Base-by-base conservation (phyloP, 1,140 invertebrate genomes). In the Tyrophagus putrescentiae region DNA sequence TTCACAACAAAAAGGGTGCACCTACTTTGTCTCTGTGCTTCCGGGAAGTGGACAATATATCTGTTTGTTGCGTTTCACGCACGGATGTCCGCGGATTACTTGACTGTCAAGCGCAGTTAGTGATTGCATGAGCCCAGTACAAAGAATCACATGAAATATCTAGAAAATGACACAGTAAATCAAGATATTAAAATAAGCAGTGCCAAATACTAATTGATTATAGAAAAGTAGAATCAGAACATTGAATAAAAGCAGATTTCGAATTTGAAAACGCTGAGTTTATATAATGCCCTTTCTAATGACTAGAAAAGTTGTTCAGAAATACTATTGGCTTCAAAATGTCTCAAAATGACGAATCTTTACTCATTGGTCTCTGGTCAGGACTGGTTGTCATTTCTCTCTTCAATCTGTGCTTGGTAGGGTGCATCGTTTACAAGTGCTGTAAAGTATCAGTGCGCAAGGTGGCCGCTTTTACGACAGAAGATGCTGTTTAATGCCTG, bases 31-130 rank as follows among this genome's bases (percentile, higher is more conserved):
- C 75, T 91, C 91, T 31, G 80, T 83, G 68, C 84, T 87, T 64
- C 87, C 88, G 60, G 87, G 85, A 27, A 84, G 87, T 29, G 87
- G 85, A 74, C 88, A 92, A 71, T 86, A 91, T 27, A 91, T 76
- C 73, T 91, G 87, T 75, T 87, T 84, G 69, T 85, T 80, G 65
- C 82, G 76, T 71, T 87, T 89, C 63, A 91, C 84, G 70, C 87
- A 92, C 29, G 87, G 87, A 64, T 85, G 80, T 65, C 87, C 86
- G 71, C 83, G 77, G 64, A 88, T 83, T 21, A 73, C 64, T 61
- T 66, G 63, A 28, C 33, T 28, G 21, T 39, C 4, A 4, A 41
- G 32, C 44, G 56, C 56, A 13, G 16, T n/a, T 16, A 36, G 32
- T 57, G 45, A 48, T 48, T 48, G 45, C 45, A 48, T 48, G 6